phyloP scores from a whole-genome alignment of 1,140 invertebrate genomes.

The Leucophenga varia region DNA sequence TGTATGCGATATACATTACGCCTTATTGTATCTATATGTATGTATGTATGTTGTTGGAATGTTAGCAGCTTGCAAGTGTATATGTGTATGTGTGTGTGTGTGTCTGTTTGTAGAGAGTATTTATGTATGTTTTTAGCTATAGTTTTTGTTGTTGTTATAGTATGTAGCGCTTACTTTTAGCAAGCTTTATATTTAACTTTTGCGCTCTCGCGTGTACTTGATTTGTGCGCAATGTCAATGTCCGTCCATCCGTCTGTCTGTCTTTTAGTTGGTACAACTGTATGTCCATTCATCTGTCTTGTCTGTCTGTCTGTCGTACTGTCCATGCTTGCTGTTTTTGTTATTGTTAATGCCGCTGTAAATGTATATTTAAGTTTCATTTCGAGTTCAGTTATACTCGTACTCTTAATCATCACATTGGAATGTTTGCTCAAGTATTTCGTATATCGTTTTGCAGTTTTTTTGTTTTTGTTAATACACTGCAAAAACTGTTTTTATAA shows the following conservation, averaged over 20 bases:
- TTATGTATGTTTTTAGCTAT: too few species aligned
- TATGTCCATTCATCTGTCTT: slow-evolving; percentile 25
- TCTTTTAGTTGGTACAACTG: too few species aligned
- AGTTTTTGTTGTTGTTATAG: slow-evolving; percentile 12
- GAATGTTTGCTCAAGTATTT: slow-evolving; percentile 49
- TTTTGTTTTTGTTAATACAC: slow-evolving; percentile 16
- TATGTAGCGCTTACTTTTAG: slow-evolving; percentile 26
- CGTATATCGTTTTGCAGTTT: slow-evolving; percentile 1
- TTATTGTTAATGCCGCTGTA: slow-evolving; percentile 4
- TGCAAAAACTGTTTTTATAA: slow-evolving; percentile 35
- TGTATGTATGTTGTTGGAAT: too few species aligned
- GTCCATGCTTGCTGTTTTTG: slow-evolving; percentile 19
- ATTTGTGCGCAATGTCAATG: slow-evolving; percentile 7
- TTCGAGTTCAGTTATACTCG: slow-evolving; percentile 51
- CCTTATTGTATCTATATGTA: too few species aligned
- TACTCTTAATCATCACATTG: slow-evolving; percentile 54
- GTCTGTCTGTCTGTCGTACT: slow-evolving; percentile 37
- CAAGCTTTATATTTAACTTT: slow-evolving; percentile 50
- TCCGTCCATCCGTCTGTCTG: slow-evolving; percentile 4
- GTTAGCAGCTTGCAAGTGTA: too few species aligned
- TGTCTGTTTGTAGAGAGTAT: too few species aligned
- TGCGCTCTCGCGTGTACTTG: slow-evolving; percentile 31
- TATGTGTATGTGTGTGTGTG: slow-evolving; percentile 9
- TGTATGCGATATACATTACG: too few species aligned
- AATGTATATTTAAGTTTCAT: slow-evolving; percentile 1